phyloP scores from a whole-genome alignment of 2,888 invertebrate species.

The Dexiosoma caninum region DNA sequence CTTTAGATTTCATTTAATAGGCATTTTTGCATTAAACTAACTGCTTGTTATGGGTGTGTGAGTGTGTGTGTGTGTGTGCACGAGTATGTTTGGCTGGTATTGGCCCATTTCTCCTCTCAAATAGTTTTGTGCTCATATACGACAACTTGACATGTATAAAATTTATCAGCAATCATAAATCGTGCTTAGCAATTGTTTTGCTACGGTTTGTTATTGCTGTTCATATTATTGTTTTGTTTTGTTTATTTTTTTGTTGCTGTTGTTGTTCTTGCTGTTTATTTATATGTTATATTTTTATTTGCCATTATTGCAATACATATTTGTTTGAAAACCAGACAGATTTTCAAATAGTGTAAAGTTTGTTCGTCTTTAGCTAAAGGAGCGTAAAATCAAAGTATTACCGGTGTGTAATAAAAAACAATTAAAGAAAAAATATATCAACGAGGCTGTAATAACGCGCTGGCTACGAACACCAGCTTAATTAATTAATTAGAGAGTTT shows the following conservation, averaged over 20 bases:
- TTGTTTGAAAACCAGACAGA: conserved; percentile 49
- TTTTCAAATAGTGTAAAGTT: conserved; percentile 26
- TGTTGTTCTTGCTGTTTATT: conserved; percentile 47
- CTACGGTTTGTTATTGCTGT: conserved; percentile 51
- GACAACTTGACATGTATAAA: conserved; percentile 65
- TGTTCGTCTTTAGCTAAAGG: no score
- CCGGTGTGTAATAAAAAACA: no score
- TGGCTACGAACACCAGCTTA: no score
- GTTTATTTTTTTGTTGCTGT: conserved; percentile 31
- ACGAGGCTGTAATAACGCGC: no score
- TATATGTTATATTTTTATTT: conserved; percentile 60
- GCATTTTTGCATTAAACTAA: conserved; percentile 38
- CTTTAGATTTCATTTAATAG: conserved; percentile 30
- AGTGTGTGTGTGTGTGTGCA: background rate
- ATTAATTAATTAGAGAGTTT: no score
- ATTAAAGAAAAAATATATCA: no score
- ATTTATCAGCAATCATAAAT: conserved; percentile 66
- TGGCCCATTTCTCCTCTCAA: conserved; percentile 58
- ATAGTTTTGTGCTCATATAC: conserved; percentile 61
- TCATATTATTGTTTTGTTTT: conserved; percentile 32
- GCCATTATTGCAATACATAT: conserved; percentile 50
- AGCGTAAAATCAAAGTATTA: no score
- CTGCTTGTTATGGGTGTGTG: no score
- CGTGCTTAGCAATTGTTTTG: conserved; percentile 64
- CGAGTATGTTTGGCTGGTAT: background rate